Evolutionary conservation across 2,113 vertebrate species (phyloP), one percentile per base, ranked within the genome.

Genomic region (Hydrochoerus hydrochaeris): DNA sequence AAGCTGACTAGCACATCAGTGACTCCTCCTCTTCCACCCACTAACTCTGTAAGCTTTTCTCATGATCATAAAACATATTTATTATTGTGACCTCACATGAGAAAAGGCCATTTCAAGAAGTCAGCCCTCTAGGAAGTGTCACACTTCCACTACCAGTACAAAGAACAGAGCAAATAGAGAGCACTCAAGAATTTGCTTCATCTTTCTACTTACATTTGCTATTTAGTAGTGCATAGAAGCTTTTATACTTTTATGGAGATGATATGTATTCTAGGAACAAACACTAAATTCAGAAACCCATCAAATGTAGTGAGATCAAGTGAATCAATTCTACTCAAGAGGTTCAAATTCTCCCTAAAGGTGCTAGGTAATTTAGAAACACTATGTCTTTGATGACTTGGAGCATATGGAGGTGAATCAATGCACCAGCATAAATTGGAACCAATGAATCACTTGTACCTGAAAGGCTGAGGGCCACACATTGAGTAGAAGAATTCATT

Each of bases 61-160:
- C 57, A 7, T 87, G 67, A 85, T 85, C 77, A 80, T 80, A 52
- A 88, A 95, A 94, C 30, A n/a, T 32, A 63, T 82, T 71, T 80
- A 10, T 90, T 35, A 82, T 80, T 95, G 41, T 60, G 46, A 81
- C 22, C 41, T 95, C 63, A 91, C 46, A 52, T 71, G n/a, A 87
- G 83, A 75, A 95, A 94, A 93, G 22, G 46, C 52, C 92, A 16
- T 54, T 94, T 94, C 73, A 88, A 90, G 63, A 88, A 95, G 22
- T 93, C 73, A 83, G 10, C 22, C 41, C 28, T 62, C 58, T 28
- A 86, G 35, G 8, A 78, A 65, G 44, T 77, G 35, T 80, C 44
- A 35, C 28, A 69, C 16, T 14, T 88, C 84, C n/a, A 52, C 46
- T 54, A 89, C 44, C 71, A 57, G n/a, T 32, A 84, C 63, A 81